Percentiles rank a stretch among this genome's conserved stretches.
These are phyloP conservation scores for Recurvirostra avosetta DNA, from an alignment of 2,113 vertebrate species.

Conservation along the genomic window DNA sequence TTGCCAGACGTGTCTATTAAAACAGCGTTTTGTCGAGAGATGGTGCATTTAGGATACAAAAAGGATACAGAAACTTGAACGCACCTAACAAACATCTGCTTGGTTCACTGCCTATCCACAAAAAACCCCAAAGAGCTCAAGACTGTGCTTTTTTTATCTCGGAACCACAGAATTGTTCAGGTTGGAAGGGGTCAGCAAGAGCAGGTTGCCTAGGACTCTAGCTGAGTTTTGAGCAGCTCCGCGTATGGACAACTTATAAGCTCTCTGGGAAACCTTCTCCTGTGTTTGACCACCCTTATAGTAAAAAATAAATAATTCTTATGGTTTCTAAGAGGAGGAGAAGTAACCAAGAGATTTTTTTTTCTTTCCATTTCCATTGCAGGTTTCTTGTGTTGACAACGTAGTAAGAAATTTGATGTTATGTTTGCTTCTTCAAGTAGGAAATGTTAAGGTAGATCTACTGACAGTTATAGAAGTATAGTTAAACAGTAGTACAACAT, in stretches of 20 bases:
- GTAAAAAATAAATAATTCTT: background rate
- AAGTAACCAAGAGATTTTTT: background rate
- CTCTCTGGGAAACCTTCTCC: background rate
- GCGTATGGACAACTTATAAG: background rate
- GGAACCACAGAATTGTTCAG: background rate
- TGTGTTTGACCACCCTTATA: background rate
- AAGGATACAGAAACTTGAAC: background rate
- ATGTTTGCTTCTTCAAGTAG: background rate
- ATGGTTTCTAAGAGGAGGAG: background rate
- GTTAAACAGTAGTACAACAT: background rate
- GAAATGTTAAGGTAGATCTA: background rate
- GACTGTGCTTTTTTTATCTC: background rate
- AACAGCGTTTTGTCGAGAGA: background rate
- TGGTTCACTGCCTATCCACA: background rate
- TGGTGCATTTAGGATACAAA: background rate
- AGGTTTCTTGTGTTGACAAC: background rate
- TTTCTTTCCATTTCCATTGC: background rate
- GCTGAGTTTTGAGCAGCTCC: background rate
- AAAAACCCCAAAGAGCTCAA: background rate
- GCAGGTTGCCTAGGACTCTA: background rate
- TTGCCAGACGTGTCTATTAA: background rate
- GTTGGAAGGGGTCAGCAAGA: background rate
- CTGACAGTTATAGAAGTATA: background rate
- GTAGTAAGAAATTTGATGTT: background rate
- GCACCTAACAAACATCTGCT: background rate